A percentile compares a stretch with the other conserved stretches of the same genome.
These are phyloP conservation scores for Euwallacea fornicatus DNA, from an alignment of 1,140 invertebrate genomes.

Conservation along the genomic window DNA sequence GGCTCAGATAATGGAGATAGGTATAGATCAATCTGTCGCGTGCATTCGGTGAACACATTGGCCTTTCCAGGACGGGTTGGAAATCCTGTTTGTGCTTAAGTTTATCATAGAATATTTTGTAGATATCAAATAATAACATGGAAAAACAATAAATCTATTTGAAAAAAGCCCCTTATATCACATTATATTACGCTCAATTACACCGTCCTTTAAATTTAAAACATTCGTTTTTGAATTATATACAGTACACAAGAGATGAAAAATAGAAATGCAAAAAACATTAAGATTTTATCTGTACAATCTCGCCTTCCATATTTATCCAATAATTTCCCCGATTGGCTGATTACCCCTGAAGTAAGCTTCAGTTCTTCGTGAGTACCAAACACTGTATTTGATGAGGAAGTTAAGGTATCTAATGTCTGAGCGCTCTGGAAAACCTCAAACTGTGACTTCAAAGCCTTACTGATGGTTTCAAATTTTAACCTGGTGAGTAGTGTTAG, in stretches of 20 bases:
- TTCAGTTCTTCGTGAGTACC: slow-evolving; percentile 83
- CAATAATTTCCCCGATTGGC: slow-evolving; percentile 85
- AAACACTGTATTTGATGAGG: slow-evolving; percentile 64
- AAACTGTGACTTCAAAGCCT: neutral
- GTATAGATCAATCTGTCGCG: slow-evolving; percentile 48
- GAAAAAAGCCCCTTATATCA: too few species aligned
- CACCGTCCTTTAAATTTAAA: slow-evolving; percentile 54
- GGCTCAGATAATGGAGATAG: slow-evolving; percentile 31
- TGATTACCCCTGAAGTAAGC: slow-evolving; percentile 81
- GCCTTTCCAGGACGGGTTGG: slow-evolving; percentile 50
- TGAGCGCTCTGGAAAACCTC: slow-evolving; percentile 64
- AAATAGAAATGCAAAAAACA: slow-evolving; percentile 88
- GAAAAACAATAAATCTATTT: too few species aligned
- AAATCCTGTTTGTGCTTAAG: slow-evolving; percentile 47
- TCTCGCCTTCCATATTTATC: slow-evolving; percentile 93
- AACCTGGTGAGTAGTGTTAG: slow-evolving; percentile 74
- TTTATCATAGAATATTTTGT: neutral
- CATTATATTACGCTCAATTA: too few species aligned
- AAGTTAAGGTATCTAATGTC: slow-evolving; percentile 80
- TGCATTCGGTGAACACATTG: slow-evolving; percentile 47
- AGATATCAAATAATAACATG: too few species aligned
- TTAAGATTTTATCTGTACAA: slow-evolving; percentile 90
- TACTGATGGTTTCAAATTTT: slow-evolving; percentile 3
- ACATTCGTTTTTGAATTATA: slow-evolving; percentile 86
- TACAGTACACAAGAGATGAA: slow-evolving; percentile 91